Base-by-base conservation (phyloP, 1,140 invertebrate genomes). In the Lineus longissimus region DNA sequence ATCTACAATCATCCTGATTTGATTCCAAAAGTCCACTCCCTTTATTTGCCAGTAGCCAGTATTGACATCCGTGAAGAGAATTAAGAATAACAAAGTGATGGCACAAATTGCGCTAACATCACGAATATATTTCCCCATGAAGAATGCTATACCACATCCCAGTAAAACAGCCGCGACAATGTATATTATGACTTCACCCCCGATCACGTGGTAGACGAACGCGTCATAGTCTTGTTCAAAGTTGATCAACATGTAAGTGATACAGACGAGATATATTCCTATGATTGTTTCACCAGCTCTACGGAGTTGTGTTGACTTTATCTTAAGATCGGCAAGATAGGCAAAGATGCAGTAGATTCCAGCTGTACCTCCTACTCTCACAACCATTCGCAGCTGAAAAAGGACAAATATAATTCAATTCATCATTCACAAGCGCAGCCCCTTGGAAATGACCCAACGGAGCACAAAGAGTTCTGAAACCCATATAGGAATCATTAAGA, bases 71-170 rank as follows among this genome's bases (percentile, higher is more conserved):
- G 58, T 47, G 29, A 51, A 29, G 23, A 60, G 15, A 9, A 36
- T 59, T n/a, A 27, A 17, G 19, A 64, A 47, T 11, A 30, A 19
- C 2, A 64, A 19, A 2, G 36, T 27, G 9, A 27, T 19, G n/a
- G 58, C 25, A 9, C 59, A 45, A 2, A 47, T 17, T 23, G 33
- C 23, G 0, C 66, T 66, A 31, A 75, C 69, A 58, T 74, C 72
- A 25, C 67, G 40, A 0, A 74, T 41, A 55, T 73, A 76, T 57
- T 66, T 69, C 1, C 76, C 74, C 30, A 72, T 73, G 55, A 77
- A 68, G 47, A 75, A 75, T 57, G 73, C 64, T 11, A 76, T 58
- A 2, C 73, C 69, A 63, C 74, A 71, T 25, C 61, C 68, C 0
- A 67, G 66, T 17, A 76, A 25, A 1, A 69, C 30, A 0, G 73